Evolutionary conservation across 2,113 vertebrate genomes (phyloP).

Genomic region (Hepsetus odoe): DNA sequence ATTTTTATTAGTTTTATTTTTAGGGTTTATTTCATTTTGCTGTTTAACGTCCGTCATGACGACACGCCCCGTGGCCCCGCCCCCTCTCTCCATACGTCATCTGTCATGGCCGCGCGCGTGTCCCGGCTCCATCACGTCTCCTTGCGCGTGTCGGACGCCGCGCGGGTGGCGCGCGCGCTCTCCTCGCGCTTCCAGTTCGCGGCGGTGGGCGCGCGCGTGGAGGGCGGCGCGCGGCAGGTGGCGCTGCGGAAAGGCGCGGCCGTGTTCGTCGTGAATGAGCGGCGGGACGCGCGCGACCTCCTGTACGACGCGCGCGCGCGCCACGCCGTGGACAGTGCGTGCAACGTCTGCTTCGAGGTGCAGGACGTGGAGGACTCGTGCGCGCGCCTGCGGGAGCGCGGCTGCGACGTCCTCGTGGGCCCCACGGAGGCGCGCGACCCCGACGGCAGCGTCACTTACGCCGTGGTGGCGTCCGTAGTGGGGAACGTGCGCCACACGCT

Average conservation of each 20-base stretch:
- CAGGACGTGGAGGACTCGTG: slow-evolving; percentile 74
- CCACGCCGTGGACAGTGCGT: slow-evolving; percentile 80
- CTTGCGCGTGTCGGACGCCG: slow-evolving; percentile 79
- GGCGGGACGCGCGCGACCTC: not conserved
- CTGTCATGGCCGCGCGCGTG: slow-evolving; percentile 81
- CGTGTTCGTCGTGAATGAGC: slow-evolving; percentile 84
- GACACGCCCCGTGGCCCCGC: not conserved
- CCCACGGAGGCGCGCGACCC: slow-evolving; percentile 77
- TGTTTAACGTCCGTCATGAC: too few species aligned
- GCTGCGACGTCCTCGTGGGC: slow-evolving; percentile 80
- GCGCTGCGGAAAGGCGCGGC: slow-evolving; percentile 80
- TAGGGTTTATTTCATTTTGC: too few species aligned
- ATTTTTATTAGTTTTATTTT: too few species aligned
- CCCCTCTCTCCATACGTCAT: slow-evolving; percentile 51
- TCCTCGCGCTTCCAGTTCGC: slow-evolving; percentile 81
- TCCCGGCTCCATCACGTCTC: slow-evolving; percentile 85
- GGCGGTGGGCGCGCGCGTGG: slow-evolving; percentile 77
- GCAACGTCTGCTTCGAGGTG: slow-evolving; percentile 91
- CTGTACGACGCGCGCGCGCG: slow-evolving; percentile 77
- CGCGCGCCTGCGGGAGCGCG: slow-evolving; percentile 68
- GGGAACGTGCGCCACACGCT: slow-evolving; percentile 90
- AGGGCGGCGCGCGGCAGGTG: slow-evolving; percentile 75
- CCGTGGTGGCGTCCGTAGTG: slow-evolving; percentile 78
- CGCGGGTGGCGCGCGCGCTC: slow-evolving; percentile 76
- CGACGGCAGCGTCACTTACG: slow-evolving; percentile 81